Conservation (phyloP, 1,140 invertebrate species). For the Drosophila santomea region DNA sequence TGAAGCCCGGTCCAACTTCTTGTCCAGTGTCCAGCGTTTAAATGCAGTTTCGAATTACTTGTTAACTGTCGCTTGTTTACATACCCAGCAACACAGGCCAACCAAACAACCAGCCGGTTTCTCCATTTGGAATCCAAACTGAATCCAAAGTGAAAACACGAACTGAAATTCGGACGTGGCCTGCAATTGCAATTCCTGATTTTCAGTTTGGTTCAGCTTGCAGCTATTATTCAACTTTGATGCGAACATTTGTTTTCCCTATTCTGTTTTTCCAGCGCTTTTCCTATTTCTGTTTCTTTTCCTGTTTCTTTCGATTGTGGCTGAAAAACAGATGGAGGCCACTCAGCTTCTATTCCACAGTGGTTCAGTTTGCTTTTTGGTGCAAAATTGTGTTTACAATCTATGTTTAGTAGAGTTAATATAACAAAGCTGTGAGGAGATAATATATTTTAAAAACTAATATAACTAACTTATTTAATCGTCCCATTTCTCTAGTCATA, state of each 20-base stretch:
- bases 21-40: conserved; percentile 45
- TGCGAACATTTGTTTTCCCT: conserved; percentile 52
- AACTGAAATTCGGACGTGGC: conserved; percentile 27
- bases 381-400: no score
- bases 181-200: conserved; percentile 61
- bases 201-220: conserved; percentile 46
- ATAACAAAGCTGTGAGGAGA: no score
- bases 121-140: neutral
- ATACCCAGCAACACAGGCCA: conserved; percentile 41
- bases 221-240: conserved; percentile 75
- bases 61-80: conserved; percentile 68
- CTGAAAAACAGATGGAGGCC: conserved; percentile 1
- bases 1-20: conserved; percentile 26
- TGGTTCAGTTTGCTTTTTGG: conserved; percentile 7
- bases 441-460: no score
- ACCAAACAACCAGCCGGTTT: no score
- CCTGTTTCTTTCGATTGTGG: conserved; percentile 8
- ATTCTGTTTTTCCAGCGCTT: neutral
- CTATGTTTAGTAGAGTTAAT: no score
- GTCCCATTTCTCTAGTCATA: no score
- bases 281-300: neutral
- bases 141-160: neutral
- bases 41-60: conserved; percentile 74
- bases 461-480: no score
- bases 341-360: conserved; percentile 14